Conservation (phyloP, 2,113 vertebrate genomes). For the Mormoops blainvillei region DNA sequence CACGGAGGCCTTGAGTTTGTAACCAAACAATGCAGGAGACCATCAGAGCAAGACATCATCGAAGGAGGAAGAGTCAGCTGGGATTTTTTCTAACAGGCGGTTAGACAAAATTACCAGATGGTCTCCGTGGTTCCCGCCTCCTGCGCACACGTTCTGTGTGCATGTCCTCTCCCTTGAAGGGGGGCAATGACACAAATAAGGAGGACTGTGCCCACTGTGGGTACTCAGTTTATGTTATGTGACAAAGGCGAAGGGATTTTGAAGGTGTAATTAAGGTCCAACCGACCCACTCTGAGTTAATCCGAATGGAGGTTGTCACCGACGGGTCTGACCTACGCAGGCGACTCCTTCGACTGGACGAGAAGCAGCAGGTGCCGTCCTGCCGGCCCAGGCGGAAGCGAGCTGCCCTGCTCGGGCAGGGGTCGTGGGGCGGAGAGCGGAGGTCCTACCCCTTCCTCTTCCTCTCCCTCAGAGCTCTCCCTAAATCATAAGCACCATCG, state of each 20-base stretch:
- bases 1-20: background rate
- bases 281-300: background rate
- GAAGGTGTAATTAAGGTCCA: background rate
- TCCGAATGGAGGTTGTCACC: background rate
- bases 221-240: no score
- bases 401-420: fast-evolving
- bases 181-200: background rate
- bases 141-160: background rate
- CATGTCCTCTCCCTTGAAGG: no score
- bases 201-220: no score
- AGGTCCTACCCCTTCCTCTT: background rate
- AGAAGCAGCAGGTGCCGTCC: background rate
- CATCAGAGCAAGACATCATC: background rate
- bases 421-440: fast-evolving
- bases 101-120: background rate
- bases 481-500: background rate
- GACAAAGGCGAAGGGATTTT: background rate
- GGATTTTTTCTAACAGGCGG: background rate
- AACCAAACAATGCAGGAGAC: background rate
- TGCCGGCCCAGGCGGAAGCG: background rate
- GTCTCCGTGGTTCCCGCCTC: background rate
- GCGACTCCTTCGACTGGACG: background rate
- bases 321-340: background rate
- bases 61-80: background rate
- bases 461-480: background rate